Evolutionary conservation across 1,140 invertebrate species (phyloP).

Genomic region (Oscheius sp.): DNA sequence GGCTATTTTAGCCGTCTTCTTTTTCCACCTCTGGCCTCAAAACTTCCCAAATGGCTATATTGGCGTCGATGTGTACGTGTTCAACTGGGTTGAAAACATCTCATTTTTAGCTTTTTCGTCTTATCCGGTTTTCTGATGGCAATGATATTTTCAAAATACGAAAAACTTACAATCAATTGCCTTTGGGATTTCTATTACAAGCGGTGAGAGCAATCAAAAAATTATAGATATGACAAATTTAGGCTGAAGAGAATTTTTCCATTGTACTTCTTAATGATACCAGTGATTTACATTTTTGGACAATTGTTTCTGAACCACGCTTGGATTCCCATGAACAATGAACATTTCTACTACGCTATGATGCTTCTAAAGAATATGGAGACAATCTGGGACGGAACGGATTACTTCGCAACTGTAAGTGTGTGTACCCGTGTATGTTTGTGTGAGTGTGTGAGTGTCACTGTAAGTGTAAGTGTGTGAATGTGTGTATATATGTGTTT

Average conservation of each 20-base stretch:
- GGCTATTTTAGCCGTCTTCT: constrained; percentile 10
- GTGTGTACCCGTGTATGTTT: no score
- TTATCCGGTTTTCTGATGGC: constrained; percentile 24
- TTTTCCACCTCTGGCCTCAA: not conserved
- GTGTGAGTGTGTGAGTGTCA: no score
- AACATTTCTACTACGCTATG: not conserved
- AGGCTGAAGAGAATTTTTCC: constrained; percentile 11
- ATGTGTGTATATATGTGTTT: no score
- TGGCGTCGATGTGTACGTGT: constrained; percentile 17
- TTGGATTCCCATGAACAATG: not conserved
- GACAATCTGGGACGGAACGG: not conserved
- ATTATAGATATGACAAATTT: not conserved
- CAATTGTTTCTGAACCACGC: not conserved
- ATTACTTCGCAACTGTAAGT: constrained; percentile 7
- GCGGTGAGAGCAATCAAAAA: not conserved
- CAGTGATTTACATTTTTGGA: not conserved
- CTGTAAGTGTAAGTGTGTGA: no score
- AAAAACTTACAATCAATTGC: not conserved
- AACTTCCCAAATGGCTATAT: constrained; percentile 12
- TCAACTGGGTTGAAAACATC: not conserved
- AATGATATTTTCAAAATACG: not conserved
- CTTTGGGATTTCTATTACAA: not conserved
- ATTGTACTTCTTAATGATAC: not conserved
- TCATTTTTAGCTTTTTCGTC: constrained; percentile 19
- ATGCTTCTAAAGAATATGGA: not conserved